Base-by-base conservation (phyloP, 2,797 vertebrate species). In the Lates japonicus region DNA sequence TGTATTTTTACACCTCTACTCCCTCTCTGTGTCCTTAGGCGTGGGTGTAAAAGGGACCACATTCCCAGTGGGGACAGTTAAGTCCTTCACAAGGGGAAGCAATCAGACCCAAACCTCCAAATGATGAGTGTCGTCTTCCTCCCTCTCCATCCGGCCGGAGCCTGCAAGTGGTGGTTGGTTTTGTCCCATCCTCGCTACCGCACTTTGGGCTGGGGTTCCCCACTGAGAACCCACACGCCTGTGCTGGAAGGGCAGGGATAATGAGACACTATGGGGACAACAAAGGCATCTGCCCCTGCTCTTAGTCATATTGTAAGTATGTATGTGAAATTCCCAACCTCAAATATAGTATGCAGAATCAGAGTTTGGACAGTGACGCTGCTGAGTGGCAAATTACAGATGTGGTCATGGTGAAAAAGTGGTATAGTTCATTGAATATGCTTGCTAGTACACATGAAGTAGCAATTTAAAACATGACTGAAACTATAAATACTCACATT, bases 161-260 rank as follows among this genome's bases (percentile, higher is more conserved):
- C 71, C 88, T 89, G 81, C 80, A 79, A 88, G 88, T 60, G 70
- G 87, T 54, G 87, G 91, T 88, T 86, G 87, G 75, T 82, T 29
- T 86, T 86, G 89, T 93, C 83, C 89, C 83, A 52, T 89, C 78
- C 60, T 90, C 80, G 35, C 89, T 85, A 60, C 93, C 85, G 41
- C 87, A 80, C 90, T 89, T 88, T 93, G 93, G 92, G 83, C 88
- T 92, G 92, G 92, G 86, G 89, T 92, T 95, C 90, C 85, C 90
- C 80, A 12, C 88, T 60, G 79, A 81, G 83, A 91, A 87, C 82
- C 92, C 92, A 81, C 93, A 93, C 1, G 83, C 75, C 78, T 75
- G 63, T 88, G 87, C 77, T 90, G 82, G 70, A 86, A 90, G 80
- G 73, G 73, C 80, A 66, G 68, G 70, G 87, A 90, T 88, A 91